Base-by-base conservation (phyloP, 37 sponge, comb jelly and placozoan genomes). In the Chondrosia reniformis region DNA sequence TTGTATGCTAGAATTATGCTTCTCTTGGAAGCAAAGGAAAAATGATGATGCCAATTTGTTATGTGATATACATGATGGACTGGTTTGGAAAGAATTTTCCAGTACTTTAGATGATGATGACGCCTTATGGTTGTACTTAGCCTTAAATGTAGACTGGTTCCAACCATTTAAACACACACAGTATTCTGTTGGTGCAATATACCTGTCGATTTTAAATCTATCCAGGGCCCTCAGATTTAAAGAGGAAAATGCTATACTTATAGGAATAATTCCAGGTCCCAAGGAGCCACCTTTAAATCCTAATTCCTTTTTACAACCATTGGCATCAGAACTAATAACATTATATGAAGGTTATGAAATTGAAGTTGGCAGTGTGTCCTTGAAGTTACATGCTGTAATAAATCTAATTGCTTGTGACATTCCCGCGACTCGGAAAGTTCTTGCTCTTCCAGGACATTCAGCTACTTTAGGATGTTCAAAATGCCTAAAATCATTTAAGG, bases 121-220 rank as follows among this genome's bases (percentile, higher is more conserved):
- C n/a, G 30, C 33, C 46, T 40, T 69, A 40, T 75, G 66, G 74
- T 44, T 88, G 31, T 22, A 46, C 22, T 76, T 89, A 19, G 19
- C 21, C n/a, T 33, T 88, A n/a, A 88, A 88, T 40, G 44, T 88
- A 36, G 89, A 88, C 63, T 83, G 89, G 84, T 88, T 88, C 56
- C 46, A 75, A 33, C 76, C 81, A 44, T 88, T 58, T 67, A 45
- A 31, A 38, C 76, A 83, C 56, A 59, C 74, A 2, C 44, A 55
- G 33, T 77, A 87, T 57, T 76, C 75, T 19, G 80, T 88, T 21
- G 88, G 88, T 45, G 80, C 39, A 30, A 79, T 88, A 25, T 88
- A 83, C 41, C 46, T 83, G 36, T 32, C 55, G 0, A 79, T 88
- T 59, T 37, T 72, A 25, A 88, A 88, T 43, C 69, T 88, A 27